phyloP scores from a whole-genome alignment of 2,113 vertebrate species.

The Tautogolabrus adspersus region DNA sequence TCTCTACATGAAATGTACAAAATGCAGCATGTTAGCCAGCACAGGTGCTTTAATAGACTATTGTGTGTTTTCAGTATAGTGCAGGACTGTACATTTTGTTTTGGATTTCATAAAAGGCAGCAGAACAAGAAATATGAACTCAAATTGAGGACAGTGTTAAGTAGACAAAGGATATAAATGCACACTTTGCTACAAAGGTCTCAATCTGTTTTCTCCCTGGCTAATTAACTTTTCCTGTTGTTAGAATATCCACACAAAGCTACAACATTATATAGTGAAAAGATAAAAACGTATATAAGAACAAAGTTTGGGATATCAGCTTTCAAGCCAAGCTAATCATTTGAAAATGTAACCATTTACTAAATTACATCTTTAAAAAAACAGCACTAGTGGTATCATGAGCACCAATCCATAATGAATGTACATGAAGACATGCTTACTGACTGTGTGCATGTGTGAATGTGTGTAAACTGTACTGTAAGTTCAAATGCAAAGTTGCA shows the following conservation, averaged over 20 bases:
- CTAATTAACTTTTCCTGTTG: no score
- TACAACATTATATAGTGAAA: neutral
- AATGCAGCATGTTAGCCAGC: neutral
- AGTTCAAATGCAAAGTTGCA: neutral
- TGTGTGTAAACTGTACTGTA: neutral
- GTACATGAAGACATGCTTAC: neutral
- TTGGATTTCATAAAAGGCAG: neutral
- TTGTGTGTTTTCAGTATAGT: no score
- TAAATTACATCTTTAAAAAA: neutral
- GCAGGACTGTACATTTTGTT: neutral
- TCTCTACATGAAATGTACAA: no score
- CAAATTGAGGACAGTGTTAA: no score
- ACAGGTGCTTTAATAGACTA: no score
- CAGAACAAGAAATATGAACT: no score
- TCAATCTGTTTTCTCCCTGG: no score
- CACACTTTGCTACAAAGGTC: no score
- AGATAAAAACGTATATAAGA: neutral
- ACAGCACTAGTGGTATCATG: neutral
- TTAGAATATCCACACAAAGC: no score
- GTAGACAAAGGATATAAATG: no score
- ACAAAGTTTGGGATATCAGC: neutral
- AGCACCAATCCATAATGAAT: neutral
- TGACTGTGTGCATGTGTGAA: neutral
- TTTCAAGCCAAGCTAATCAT: neutral
- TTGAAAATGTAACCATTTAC: neutral